A percentile compares a stretch with the other conserved stretches of the same genome.
phyloP scores from a whole-genome alignment of 1,140 invertebrate species.

The Ectropis grisescens region DNA sequence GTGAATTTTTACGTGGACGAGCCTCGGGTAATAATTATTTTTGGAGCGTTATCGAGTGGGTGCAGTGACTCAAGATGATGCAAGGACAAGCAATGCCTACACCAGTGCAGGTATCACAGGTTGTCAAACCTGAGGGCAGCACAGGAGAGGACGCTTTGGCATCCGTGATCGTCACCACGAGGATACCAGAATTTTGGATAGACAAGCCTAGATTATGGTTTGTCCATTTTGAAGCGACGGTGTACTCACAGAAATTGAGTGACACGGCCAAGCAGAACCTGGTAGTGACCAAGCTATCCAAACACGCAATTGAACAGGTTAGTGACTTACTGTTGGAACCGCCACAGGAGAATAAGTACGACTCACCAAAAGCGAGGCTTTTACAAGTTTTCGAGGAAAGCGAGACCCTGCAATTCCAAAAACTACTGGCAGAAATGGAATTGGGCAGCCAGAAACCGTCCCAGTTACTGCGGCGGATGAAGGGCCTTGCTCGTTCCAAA shows the following conservation, averaged over 20 bases:
- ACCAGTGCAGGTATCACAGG: too few relatives aligned
- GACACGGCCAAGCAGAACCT: slow-evolving; percentile 6
- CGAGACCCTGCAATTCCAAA: slow-evolving; percentile 12
- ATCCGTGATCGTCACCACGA: neutral
- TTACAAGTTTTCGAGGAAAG: slow-evolving; percentile 3
- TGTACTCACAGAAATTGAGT: slow-evolving; percentile 2
- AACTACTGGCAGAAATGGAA: slow-evolving; percentile 15
- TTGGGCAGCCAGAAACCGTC: slow-evolving; percentile 18
- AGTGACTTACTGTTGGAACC: slow-evolving; percentile 2
- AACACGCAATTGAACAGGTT: slow-evolving; percentile 1
- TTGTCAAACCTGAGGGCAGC: too few relatives aligned
- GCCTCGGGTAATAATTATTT: too few relatives aligned
- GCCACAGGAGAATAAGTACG: slow-evolving; percentile 2
- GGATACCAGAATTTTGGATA: slow-evolving; percentile 10
- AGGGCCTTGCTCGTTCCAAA: slow-evolving; percentile 5
- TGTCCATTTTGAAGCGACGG: slow-evolving; percentile 3
- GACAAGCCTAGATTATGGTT: slow-evolving; percentile 11
- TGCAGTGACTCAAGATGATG: too few relatives aligned
- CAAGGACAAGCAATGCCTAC: too few relatives aligned
- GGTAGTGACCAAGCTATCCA: slow-evolving; percentile 1
- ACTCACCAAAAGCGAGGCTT: neutral
- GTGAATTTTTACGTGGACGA: too few relatives aligned
- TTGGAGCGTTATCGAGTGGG: too few relatives aligned
- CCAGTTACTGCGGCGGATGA: slow-evolving; percentile 15
- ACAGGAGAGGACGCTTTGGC: too few relatives aligned